Evolutionary conservation across 2,113 vertebrate genomes (phyloP).

Genomic region (Tapirus terrestris): DNA sequence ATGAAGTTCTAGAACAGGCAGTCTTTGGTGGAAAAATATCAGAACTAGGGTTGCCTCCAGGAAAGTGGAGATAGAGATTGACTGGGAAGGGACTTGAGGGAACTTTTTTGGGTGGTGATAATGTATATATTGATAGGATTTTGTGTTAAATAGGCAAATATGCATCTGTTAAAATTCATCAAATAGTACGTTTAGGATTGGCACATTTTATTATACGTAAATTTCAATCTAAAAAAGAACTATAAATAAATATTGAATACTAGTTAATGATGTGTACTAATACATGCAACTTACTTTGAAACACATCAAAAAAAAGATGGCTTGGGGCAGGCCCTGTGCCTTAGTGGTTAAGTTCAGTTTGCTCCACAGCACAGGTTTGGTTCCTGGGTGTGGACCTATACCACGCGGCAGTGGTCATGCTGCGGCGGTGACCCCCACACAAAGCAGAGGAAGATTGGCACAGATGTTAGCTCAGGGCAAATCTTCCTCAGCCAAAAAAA

Average conservation of each 20-base stretch:
- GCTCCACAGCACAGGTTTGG: too few species aligned
- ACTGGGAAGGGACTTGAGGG: not conserved
- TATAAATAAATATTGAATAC: not conserved
- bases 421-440: too few species aligned
- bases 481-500: too few species aligned
- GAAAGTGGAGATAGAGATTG: not conserved
- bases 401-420: too few species aligned
- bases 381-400: too few species aligned
- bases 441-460: too few species aligned
- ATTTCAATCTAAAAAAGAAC: not conserved
- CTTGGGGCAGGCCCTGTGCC: too few species aligned
- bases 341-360: too few species aligned
- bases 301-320: not conserved
- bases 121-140: not conserved
- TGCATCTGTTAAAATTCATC: not conserved
- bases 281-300: not conserved
- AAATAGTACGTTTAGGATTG: not conserved
- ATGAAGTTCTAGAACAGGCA: not conserved
- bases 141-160: not conserved
- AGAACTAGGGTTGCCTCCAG: not conserved
- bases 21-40: not conserved
- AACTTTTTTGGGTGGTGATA: not conserved
- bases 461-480: too few species aligned
- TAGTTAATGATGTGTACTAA: not conserved
- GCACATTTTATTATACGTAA: not conserved